Evolutionary conservation across 2,113 vertebrate genomes (phyloP), one percentile per base, ranked within the genome.

Genomic region (Cyanistes caeruleus): DNA sequence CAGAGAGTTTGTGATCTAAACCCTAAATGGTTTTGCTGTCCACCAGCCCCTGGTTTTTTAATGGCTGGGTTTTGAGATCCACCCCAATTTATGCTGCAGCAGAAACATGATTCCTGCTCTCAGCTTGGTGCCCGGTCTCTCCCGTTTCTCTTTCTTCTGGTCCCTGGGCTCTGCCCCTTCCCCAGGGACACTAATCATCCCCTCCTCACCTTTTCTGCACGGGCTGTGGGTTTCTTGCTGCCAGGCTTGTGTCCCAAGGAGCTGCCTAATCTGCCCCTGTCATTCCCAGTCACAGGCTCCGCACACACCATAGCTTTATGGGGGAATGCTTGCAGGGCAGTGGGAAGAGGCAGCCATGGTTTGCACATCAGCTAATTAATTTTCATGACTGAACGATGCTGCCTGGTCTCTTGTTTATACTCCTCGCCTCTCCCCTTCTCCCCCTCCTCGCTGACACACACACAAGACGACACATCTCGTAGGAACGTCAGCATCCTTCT

Each of bases 331-430:
- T 67, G 77, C 89, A 93, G 93, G 96, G 90, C 91, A 95, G 88
- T 85, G 85, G 84, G 87, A 92, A 97, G 95, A 90, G 82, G 89
- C 90, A 91, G 90, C 92, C 62, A 55, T 89, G 95, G 81, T 94
- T 95, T 96, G 87, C 91, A 96, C 80, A 83, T 95, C 94, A 94
- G 88, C 92, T 93, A 92, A 97, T 97, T 97, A 95, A 97, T 97
- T 96, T 96, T 95, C 94, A 94, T 96, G 97, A 95, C 93, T 94
- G 94, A 95, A 95, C 5, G 80, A 84, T 59, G 90, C 90, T 95
- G 95, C 94, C 81, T 96, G 82, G 84, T 96, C 91, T 95, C 93
- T 93, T 94, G 90, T 97, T 97, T 95, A 92, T 92, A 88, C 72
- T 93, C 94, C 82, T 91, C 1, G 35, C 87, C 15, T 65, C 86